Percentiles rank a stretch among this genome's conserved stretches.
phyloP scores from a whole-genome alignment of 2,888 invertebrate genomes.

The Drosophila nigricruria region DNA sequence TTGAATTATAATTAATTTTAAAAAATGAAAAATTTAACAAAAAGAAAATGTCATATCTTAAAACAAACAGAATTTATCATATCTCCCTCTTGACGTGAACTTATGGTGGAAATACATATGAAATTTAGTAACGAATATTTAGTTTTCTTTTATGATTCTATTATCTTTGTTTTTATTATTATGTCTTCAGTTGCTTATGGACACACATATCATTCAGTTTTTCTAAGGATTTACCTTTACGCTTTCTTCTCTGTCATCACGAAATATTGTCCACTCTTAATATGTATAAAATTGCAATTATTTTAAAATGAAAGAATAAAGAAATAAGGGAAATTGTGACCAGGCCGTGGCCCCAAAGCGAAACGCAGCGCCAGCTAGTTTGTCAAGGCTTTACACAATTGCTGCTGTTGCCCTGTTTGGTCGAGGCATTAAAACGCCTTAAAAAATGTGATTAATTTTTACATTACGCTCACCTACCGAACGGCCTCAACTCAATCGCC shows the following conservation, averaged over 20 bases:
- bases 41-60: conserved; percentile 9
- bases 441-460: conserved; percentile 69
- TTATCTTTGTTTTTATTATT: background rate
- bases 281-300: conserved; percentile 48
- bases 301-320: conserved; percentile 55
- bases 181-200: background rate
- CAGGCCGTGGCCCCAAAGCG: conserved; percentile 5
- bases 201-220: background rate
- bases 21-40: background rate
- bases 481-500: background rate
- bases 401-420: conserved; percentile 35
- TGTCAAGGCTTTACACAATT: conserved; percentile 30
- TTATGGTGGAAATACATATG: conserved; percentile 45
- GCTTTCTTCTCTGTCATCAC: background rate
- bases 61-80: conserved; percentile 41
- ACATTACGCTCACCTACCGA: conserved; percentile 25
- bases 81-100: conserved; percentile 33
- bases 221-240: background rate
- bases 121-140: conserved; percentile 1
- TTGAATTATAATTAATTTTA: conserved; percentile 10
- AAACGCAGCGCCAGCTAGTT: background rate
- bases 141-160: background rate
- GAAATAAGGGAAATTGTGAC: background rate
- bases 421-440: conserved; percentile 67
- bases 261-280: background rate